Evolutionary conservation across 2,888 invertebrate species (phyloP).

Genomic region (Ryuthela nishihirai): DNA sequence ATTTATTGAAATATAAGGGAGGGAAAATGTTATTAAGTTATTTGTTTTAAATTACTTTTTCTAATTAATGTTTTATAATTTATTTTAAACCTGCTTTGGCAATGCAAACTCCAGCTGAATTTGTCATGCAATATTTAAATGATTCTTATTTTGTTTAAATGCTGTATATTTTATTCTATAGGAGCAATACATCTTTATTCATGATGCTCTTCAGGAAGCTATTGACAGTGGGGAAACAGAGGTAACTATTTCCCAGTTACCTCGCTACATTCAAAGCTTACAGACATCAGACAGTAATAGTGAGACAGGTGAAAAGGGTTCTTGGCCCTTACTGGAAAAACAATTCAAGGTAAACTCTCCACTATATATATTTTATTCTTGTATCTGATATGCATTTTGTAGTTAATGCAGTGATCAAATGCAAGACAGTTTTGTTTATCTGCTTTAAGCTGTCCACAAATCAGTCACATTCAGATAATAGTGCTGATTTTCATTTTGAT

Average conservation of each 20-base stretch:
- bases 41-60: no score
- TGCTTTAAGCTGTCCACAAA: no score
- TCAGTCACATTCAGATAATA: no score
- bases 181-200: conserved; percentile 97
- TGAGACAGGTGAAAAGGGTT: conserved; percentile 17
- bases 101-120: no score
- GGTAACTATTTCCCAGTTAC: conserved; percentile 58
- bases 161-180: not conserved
- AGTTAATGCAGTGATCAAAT: no score
- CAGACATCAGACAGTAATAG: conserved; percentile 26
- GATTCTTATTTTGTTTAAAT: not conserved
- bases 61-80: no score
- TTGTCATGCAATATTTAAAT: not conserved
- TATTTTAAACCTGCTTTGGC: no score
- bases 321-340: conserved; percentile 58
- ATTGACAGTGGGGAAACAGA: conserved; percentile 78
- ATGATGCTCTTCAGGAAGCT: conserved; percentile 90
- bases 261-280: conserved; percentile 44
- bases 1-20: no score
- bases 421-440: no score
- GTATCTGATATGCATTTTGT: not conserved
- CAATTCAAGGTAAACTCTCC: conserved; percentile 55
- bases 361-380: not conserved
- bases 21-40: no score
- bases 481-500: no score